Percentiles rank a stretch among this genome's conserved stretches.
phyloP scores from a whole-genome alignment of 2,113 vertebrate species.

The Pholis gunnellus region DNA sequence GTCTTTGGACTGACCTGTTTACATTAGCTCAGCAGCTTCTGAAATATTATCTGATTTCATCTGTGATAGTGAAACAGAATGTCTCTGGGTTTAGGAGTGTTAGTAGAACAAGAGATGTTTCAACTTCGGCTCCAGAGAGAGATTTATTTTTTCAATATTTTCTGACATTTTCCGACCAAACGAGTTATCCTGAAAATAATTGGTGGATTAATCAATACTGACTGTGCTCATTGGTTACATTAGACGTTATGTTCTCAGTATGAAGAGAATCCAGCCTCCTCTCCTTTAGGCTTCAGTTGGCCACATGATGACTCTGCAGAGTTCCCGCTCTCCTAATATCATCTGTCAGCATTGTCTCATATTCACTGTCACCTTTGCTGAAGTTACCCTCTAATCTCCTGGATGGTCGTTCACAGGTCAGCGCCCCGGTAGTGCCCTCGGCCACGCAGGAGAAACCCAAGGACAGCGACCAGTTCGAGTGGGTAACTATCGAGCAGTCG shows the following conservation, averaged over 20 bases:
- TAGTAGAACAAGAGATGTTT: not conserved
- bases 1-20: not conserved
- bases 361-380: not conserved
- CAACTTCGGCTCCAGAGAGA: not conserved
- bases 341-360: constrained; percentile 32
- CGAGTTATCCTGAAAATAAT: not conserved
- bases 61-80: not conserved
- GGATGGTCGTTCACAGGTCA: constrained; percentile 86
- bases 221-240: not conserved
- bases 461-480: constrained; percentile 99
- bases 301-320: constrained; percentile 9
- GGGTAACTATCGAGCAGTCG: constrained; percentile 99
- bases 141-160: not conserved
- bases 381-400: not conserved
- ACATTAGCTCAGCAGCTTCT: not conserved
- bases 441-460: constrained; percentile 96
- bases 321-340: not conserved
- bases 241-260: not conserved
- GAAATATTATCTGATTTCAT: not conserved
- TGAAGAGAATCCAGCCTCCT: not conserved
- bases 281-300: not conserved
- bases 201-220: not conserved
- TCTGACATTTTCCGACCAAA: not conserved
- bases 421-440: constrained; percentile 93
- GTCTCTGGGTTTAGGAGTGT: not conserved